Percentiles rank a stretch among this genome's conserved stretches.
Conservation (phyloP, 2,113 vertebrate genomes). For the Melanocharis versteri region DNA sequence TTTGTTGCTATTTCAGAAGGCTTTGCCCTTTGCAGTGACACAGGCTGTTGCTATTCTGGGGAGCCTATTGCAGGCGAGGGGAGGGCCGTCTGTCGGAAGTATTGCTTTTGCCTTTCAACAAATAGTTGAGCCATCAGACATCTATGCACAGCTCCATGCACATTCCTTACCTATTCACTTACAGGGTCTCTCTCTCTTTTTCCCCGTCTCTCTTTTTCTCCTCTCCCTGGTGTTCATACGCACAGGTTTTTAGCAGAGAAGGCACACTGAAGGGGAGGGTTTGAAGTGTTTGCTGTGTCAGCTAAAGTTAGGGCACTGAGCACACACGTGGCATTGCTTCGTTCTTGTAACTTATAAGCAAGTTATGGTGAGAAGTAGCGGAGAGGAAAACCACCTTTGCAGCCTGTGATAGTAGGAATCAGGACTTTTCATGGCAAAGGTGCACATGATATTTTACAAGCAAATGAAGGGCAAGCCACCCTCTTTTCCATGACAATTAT, state of each 20-base stretch:
- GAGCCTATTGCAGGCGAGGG: constrained; percentile 77
- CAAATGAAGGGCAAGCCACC: background rate
- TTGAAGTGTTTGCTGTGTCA: background rate
- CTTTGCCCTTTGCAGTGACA: constrained; percentile 79
- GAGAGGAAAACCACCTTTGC: background rate
- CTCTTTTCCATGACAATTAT: background rate
- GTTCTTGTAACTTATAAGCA: background rate
- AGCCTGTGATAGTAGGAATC: background rate
- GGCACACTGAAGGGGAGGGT: background rate
- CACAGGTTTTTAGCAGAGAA: background rate
- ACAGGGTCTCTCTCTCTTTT: background rate
- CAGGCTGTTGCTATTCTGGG: constrained; percentile 76
- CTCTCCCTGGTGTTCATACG: background rate
- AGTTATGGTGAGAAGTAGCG: background rate
- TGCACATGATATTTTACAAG: background rate
- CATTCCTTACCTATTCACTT: background rate
- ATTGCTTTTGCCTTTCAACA: constrained; percentile 51
- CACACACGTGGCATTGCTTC: background rate
- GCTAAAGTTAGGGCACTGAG: background rate
- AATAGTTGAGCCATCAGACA: constrained; percentile 39
- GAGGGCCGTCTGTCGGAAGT: constrained; percentile 66
- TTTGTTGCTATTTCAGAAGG: constrained; percentile 79
- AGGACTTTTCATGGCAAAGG: background rate
- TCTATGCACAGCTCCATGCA: background rate
- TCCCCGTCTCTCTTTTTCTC: background rate